Evolutionary conservation across 1,140 invertebrate species (phyloP).

Genomic region (Artemia franciscana): DNA sequence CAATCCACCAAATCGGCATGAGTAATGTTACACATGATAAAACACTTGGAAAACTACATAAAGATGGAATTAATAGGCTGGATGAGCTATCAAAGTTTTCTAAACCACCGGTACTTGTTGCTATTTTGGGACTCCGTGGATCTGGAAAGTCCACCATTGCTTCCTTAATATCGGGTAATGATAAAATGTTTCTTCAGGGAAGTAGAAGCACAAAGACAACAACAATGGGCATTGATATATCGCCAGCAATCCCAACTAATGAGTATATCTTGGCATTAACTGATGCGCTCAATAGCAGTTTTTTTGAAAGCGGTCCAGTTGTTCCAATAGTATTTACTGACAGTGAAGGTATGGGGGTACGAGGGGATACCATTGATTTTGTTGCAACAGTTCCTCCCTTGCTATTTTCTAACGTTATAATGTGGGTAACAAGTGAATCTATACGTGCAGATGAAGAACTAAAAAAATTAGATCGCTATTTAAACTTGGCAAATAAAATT

Average conservation of each 20-base stretch:
- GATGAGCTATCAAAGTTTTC: neutral
- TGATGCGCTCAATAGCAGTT: neutral
- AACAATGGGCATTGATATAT: neutral
- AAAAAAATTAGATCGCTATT: neutral
- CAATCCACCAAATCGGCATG: neutral
- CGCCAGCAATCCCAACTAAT: neutral
- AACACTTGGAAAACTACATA: neutral
- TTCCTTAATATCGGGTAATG: neutral
- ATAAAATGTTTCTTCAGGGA: neutral
- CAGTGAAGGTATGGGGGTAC: neutral
- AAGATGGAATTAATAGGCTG: neutral
- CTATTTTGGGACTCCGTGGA: neutral
- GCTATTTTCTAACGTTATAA: neutral
- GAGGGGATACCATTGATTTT: neutral
- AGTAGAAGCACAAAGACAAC: neutral
- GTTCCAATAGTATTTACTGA: neutral
- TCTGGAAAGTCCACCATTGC: neutral
- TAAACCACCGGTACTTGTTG: neutral
- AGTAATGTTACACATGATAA: neutral
- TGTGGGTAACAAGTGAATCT: neutral
- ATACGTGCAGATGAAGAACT: neutral
- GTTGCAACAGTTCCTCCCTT: neutral
- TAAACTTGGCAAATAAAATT: neutral
- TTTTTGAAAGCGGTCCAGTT: neutral
- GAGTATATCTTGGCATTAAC: neutral